Percentiles rank a stretch among this genome's conserved stretches.
Conservation (phyloP, 2,113 vertebrate genomes). For the Rissa tridactyla region DNA sequence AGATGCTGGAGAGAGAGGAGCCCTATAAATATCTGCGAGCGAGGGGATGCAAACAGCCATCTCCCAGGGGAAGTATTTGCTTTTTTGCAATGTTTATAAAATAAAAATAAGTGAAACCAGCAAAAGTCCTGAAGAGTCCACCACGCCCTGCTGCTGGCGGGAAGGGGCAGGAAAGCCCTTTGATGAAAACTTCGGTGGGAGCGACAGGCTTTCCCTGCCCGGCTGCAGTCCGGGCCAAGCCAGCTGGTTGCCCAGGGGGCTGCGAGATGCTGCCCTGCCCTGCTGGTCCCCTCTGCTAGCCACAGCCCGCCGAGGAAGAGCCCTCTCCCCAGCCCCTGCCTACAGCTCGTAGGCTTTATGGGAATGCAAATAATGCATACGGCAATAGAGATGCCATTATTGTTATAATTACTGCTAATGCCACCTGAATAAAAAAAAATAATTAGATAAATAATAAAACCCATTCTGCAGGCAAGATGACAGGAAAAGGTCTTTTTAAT, state of each 20-base stretch:
- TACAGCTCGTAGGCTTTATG: background rate
- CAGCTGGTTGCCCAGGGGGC: background rate
- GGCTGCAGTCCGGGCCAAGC: background rate
- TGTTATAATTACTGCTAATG: slow-evolving; percentile 8
- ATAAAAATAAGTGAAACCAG: background rate
- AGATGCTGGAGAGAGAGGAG: background rate
- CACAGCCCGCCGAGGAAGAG: background rate
- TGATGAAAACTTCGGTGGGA: background rate
- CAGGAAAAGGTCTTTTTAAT: slow-evolving; percentile 28
- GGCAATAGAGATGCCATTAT: background rate
- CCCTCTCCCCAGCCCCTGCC: background rate
- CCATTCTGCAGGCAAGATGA: slow-evolving; percentile 36
- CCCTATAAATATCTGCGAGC: background rate
- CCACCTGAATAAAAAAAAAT: background rate
- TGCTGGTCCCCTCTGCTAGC: background rate
- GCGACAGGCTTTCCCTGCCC: background rate
- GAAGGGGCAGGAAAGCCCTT: slow-evolving; percentile 8
- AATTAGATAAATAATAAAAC: background rate
- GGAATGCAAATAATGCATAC: background rate
- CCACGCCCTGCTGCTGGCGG: background rate
- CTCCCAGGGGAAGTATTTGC: background rate
- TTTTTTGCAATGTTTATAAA: background rate
- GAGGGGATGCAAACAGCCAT: background rate
- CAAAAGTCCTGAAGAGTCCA: background rate
- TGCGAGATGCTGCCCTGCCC: background rate